These are phyloP conservation scores for Upupa epops DNA, from an alignment of 2,113 vertebrate species.

Conservation along the genomic window DNA sequence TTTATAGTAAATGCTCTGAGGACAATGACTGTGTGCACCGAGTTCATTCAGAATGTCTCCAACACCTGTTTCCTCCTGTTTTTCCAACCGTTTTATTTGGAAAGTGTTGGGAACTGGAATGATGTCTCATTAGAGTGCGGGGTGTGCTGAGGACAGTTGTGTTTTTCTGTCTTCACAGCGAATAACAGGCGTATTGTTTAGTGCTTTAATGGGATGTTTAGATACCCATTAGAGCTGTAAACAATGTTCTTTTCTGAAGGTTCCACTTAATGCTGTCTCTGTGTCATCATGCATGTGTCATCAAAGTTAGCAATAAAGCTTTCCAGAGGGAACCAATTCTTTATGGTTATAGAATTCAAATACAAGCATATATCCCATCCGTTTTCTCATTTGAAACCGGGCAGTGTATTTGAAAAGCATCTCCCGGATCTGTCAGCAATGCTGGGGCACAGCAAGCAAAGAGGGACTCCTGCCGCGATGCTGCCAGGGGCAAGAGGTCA, in stretches of 20 bases:
- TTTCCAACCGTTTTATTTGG: conserved; percentile 42
- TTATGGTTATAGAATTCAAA: background rate
- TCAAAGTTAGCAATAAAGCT: background rate
- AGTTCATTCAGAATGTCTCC: conserved; percentile 73
- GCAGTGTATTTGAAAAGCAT: background rate
- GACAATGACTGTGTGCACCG: conserved; percentile 26
- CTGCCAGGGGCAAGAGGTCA: conserved; percentile 61
- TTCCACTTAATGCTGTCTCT: background rate
- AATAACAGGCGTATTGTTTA: conserved; percentile 26
- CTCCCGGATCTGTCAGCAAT: background rate
- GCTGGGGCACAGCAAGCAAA: background rate
- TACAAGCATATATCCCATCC: background rate
- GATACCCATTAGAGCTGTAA: background rate
- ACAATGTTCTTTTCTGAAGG: background rate
- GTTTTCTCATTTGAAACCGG: background rate
- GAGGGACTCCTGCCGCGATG: background rate
- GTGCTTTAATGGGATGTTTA: background rate
- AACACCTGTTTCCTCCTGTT: conserved; percentile 83
- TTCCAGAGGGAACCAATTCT: background rate
- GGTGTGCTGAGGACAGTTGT: conserved; percentile 37
- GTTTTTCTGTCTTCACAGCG: conserved; percentile 57
- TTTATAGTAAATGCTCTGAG: conserved; percentile 46
- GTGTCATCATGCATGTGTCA: background rate
- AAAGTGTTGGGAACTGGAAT: background rate
- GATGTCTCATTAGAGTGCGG: conserved; percentile 54